phyloP scores from a whole-genome alignment of 2,113 vertebrate genomes.

The Tragulus kanchil region DNA sequence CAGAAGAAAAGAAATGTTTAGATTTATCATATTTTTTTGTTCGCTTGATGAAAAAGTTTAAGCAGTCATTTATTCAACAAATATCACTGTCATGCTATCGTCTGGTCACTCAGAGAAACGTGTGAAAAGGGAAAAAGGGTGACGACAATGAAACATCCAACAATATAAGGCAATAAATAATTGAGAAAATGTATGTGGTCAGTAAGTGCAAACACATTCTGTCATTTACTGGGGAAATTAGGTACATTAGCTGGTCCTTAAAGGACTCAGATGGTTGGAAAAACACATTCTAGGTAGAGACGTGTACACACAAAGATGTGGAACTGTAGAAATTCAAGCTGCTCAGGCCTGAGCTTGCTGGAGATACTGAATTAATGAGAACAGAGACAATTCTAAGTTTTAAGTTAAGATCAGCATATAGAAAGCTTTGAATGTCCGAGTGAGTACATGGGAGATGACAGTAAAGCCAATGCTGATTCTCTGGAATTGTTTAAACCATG shows the following conservation, averaged over 20 bases:
- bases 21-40: background rate
- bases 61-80: background rate
- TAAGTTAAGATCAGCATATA: background rate
- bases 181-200: background rate
- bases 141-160: background rate
- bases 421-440: background rate
- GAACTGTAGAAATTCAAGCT: background rate
- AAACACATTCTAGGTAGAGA: background rate
- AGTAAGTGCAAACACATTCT: background rate
- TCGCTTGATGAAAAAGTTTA: background rate
- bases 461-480: background rate
- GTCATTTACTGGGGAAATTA: background rate
- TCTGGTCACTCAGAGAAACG: background rate
- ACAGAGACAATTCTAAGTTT: background rate
- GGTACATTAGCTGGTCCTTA: background rate
- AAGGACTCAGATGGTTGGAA: background rate
- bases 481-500: background rate
- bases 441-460: background rate
- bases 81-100: background rate
- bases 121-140: background rate
- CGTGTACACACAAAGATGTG: background rate
- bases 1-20: slow-evolving; percentile 21
- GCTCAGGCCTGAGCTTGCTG: background rate
- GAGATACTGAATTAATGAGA: background rate
- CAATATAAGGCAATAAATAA: background rate